Evolutionary conservation across 2,113 vertebrate species (phyloP).

Genomic region (human (Homo sapiens)): DNA sequence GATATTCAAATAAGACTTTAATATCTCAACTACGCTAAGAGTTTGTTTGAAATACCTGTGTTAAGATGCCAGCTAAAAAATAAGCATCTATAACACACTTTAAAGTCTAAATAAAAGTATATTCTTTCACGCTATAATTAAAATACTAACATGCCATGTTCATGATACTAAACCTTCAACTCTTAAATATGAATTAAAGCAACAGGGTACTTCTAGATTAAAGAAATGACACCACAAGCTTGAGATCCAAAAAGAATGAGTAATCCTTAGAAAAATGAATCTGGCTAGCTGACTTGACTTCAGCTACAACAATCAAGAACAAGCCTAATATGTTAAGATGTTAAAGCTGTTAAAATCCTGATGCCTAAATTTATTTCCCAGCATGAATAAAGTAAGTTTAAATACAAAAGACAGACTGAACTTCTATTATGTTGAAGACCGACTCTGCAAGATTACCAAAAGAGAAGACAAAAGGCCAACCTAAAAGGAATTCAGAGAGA

Average conservation of each 20-base stretch:
- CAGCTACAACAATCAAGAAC: background rate
- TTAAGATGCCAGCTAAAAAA: conserved; percentile 26
- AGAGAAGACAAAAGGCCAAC: background rate
- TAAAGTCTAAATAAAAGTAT: conserved; percentile 2
- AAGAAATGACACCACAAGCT: background rate
- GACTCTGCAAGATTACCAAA: conserved; percentile 2
- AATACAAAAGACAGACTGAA: background rate
- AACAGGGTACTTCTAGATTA: background rate
- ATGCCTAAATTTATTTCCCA: background rate
- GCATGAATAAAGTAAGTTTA: background rate
- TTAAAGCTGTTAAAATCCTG: background rate
- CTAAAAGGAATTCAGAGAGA: background rate
- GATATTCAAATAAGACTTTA: background rate
- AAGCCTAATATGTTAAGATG: background rate
- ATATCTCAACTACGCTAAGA: background rate
- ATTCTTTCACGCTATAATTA: conserved; percentile 32
- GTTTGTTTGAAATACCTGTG: background rate
- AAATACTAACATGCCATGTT: background rate
- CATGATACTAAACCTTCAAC: conserved; percentile 5
- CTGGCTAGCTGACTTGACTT: background rate
- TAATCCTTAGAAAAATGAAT: background rate
- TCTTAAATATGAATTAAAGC: conserved; percentile 19
- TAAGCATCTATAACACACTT: background rate
- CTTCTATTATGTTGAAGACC: background rate
- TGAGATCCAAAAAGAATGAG: background rate